A percentile compares a stretch with the other conserved stretches of the same genome.
These are phyloP conservation scores for Chiroxiphia lanceolata DNA, from an alignment of 2,797 vertebrate genomes.

Conservation along the genomic window DNA sequence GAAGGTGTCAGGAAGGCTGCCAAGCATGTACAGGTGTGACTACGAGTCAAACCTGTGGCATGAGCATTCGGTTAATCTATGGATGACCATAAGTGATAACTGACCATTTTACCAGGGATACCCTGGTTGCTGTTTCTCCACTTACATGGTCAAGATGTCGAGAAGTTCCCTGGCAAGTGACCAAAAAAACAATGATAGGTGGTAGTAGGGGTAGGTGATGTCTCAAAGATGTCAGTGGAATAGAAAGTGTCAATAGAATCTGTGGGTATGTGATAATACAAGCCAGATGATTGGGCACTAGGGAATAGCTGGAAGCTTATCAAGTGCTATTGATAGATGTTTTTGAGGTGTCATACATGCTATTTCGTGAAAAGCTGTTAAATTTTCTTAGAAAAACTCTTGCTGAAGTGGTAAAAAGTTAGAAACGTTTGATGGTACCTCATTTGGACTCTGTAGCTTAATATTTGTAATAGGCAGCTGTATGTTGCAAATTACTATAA, in stretches of 20 bases:
- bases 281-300: not conserved
- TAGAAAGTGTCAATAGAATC: not conserved
- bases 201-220: not conserved
- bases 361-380: not conserved
- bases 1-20: not conserved
- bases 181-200: not conserved
- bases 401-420: not conserved
- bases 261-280: not conserved
- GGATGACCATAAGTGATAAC: not conserved
- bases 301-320: not conserved
- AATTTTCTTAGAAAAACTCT: not conserved
- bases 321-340: not conserved
- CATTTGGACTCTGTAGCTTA: not conserved
- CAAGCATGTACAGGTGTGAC: not conserved
- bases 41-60: not conserved
- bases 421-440: not conserved
- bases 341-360: not conserved
- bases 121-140: not conserved
- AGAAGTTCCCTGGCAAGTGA: not conserved
- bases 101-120: not conserved
- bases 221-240: accelerated
- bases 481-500: not conserved
- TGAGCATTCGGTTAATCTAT: not conserved
- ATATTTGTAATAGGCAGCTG: not conserved
- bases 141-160: not conserved